Conservation (phyloP, 2,888 invertebrate species). For the Drosophila longiperda region DNA sequence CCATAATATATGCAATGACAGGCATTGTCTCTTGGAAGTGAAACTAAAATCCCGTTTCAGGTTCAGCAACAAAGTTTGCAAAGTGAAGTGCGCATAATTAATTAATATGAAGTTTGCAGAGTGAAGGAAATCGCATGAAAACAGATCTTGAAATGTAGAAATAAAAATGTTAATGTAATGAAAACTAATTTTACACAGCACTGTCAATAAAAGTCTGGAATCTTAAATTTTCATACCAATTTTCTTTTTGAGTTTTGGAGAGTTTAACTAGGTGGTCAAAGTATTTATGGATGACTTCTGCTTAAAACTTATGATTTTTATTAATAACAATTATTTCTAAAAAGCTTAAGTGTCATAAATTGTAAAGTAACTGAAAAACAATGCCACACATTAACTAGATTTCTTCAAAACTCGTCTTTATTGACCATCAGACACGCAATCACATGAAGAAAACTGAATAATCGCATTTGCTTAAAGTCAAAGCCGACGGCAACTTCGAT, state of each 20-base stretch:
- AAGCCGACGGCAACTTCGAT: conserved; percentile 13
- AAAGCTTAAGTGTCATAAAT: neutral
- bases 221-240: neutral
- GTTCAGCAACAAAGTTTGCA: neutral
- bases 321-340: neutral
- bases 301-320: neutral
- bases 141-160: neutral
- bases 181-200: neutral
- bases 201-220: neutral
- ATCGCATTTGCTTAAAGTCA: conserved; percentile 32
- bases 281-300: no score
- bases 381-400: conserved; percentile 15
- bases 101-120: neutral
- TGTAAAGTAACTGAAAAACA: neutral
- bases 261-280: no score
- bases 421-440: neutral
- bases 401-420: conserved; percentile 6
- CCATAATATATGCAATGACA: conserved; percentile 40
- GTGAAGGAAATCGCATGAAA: neutral
- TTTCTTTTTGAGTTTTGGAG: neutral
- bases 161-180: neutral
- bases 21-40: neutral
- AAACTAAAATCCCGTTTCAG: neutral
- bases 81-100: neutral
- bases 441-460: conserved; percentile 2